Evolutionary conservation across 2,113 vertebrate species (phyloP).

Genomic region (Chaetodon trifascialis): DNA sequence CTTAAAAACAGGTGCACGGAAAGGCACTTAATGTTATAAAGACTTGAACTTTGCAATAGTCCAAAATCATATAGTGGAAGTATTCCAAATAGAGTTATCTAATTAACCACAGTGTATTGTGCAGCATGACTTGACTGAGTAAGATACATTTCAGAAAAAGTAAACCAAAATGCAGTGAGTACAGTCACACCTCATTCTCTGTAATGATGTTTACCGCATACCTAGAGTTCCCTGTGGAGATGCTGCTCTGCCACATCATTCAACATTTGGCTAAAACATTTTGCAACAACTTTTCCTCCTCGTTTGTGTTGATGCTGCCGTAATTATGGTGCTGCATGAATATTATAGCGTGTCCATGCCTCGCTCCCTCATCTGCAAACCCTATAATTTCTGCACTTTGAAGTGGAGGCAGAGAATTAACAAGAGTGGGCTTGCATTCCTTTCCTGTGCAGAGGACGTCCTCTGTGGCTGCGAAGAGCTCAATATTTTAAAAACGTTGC

Average conservation of each 20-base stretch:
- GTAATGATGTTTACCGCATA: conserved; percentile 17
- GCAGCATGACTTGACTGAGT: neutral
- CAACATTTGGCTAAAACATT: conserved; percentile 44
- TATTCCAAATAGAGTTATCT: neutral
- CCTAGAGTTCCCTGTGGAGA: conserved; percentile 1
- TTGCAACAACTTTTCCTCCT: conserved; percentile 4
- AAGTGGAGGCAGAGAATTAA: conserved; percentile 65
- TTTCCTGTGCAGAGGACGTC: conserved; percentile 40
- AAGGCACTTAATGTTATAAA: neutral
- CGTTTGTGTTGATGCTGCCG: conserved; percentile 43
- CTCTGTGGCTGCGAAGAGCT: conserved; percentile 42
- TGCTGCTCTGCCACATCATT: conserved; percentile 33
- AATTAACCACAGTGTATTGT: neutral
- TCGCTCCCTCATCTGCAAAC: conserved; percentile 49
- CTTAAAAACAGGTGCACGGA: neutral
- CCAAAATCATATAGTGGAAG: neutral
- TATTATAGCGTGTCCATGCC: conserved; percentile 57
- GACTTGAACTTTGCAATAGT: neutral
- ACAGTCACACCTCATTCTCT: neutral
- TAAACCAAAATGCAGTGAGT: neutral
- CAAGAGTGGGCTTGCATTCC: conserved; percentile 58
- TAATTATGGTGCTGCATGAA: conserved; percentile 64
- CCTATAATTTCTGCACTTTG: conserved; percentile 68
- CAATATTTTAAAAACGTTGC: conserved; percentile 40
- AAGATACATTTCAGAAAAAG: neutral